Percentiles rank a stretch among this genome's conserved stretches.
phyloP scores from a whole-genome alignment of 1,140 invertebrate genomes.

The Periplaneta americana region DNA sequence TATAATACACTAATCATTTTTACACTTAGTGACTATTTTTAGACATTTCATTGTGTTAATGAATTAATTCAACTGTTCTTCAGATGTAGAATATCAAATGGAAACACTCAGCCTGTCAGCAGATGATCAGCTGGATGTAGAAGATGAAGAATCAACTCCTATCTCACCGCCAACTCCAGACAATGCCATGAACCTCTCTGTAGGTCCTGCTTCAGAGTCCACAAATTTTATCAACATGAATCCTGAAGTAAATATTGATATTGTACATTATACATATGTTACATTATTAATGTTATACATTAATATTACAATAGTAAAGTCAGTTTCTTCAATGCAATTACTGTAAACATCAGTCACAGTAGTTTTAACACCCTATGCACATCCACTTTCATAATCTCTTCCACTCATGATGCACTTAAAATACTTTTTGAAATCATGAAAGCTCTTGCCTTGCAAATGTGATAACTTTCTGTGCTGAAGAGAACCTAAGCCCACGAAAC shows the following conservation, averaged over 20 bases:
- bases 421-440: too few relatives aligned
- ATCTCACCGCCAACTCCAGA: constrained; percentile 36
- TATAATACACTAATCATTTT: not conserved
- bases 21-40: not conserved
- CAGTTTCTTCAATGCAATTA: too few relatives aligned
- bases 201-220: constrained; percentile 44
- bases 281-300: too few relatives aligned
- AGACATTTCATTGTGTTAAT: not conserved
- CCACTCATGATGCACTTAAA: too few relatives aligned
- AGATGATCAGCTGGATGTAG: constrained; percentile 38
- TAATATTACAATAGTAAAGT: too few relatives aligned
- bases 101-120: constrained; percentile 19
- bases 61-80: not conserved
- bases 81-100: constrained; percentile 1
- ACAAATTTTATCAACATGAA: constrained; percentile 36
- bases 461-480: too few relatives aligned
- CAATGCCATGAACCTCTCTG: constrained; percentile 40
- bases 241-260: constrained; percentile 20
- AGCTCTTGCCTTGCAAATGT: too few relatives aligned
- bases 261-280: too few relatives aligned
- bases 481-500: too few relatives aligned
- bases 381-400: too few relatives aligned
- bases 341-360: too few relatives aligned
- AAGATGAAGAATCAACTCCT: constrained; percentile 57
- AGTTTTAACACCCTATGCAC: too few relatives aligned